Evolutionary conservation across 1,140 invertebrate genomes (phyloP).

Genomic region (Diorhabda sublineata): DNA sequence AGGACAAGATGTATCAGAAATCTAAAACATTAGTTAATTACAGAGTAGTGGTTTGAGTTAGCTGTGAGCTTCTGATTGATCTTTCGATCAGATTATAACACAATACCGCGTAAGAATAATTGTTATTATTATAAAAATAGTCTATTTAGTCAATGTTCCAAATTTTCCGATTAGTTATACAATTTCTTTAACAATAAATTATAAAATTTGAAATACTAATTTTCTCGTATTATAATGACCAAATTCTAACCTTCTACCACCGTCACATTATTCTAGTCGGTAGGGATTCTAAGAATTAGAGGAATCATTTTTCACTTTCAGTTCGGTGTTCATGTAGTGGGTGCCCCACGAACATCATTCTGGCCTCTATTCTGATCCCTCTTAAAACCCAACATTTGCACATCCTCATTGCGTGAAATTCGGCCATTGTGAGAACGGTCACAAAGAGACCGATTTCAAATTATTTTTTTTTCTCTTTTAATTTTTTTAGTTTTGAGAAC

Average conservation of each 20-base stretch:
- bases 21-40: no score
- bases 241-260: slow-evolving; percentile 10
- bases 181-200: no score
- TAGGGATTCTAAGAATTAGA: slow-evolving; percentile 15
- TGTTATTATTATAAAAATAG: no score
- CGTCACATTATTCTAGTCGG: slow-evolving; percentile 9
- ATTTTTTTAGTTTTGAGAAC: slow-evolving; percentile 4
- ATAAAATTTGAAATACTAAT: no score
- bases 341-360: slow-evolving; percentile 11
- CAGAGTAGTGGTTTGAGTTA: no score
- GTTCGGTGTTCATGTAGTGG: slow-evolving; percentile 10
- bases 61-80: no score
- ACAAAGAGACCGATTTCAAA: slow-evolving; percentile 18
- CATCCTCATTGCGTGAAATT: slow-evolving; percentile 20
- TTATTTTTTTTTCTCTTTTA: slow-evolving; percentile 8
- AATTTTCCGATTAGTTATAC: no score
- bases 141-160: no score
- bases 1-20: no score
- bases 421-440: slow-evolving; percentile 15
- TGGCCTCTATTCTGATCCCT: slow-evolving; percentile 1
- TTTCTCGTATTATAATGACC: no score
- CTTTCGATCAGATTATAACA: no score
- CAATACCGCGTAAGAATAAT: no score
- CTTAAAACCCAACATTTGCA: slow-evolving; percentile 17
- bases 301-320: slow-evolving; percentile 20